phyloP scores from a whole-genome alignment of 2,113 vertebrate genomes.

The Lepus timidus region DNA sequence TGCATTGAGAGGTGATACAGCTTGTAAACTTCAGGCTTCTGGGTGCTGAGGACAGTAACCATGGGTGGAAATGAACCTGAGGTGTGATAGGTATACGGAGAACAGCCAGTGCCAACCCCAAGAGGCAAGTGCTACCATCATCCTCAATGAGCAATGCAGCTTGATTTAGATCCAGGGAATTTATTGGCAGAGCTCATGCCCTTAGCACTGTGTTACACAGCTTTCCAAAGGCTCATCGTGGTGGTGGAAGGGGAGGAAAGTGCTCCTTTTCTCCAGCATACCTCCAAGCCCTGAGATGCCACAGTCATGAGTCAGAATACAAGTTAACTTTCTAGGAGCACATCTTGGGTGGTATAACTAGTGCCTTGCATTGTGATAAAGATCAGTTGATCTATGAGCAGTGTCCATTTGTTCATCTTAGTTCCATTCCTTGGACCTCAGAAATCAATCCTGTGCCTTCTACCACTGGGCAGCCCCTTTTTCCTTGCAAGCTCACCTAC shows the following conservation, averaged over 20 bases:
- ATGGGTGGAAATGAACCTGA: not conserved
- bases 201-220: not conserved
- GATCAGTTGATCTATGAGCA: not conserved
- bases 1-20: not conserved
- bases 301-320: not conserved
- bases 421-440: not conserved
- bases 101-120: not conserved
- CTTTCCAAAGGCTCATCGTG: not conserved
- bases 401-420: not conserved
- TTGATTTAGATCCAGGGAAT: not conserved
- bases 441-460: not conserved
- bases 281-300: not conserved
- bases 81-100: not conserved
- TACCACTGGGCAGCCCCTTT: not conserved
- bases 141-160: not conserved
- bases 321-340: not conserved
- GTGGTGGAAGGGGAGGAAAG: not conserved
- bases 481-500: not conserved
- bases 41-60: not conserved
- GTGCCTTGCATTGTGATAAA: not conserved
- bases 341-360: not conserved
- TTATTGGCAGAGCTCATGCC: rapidly evolving
- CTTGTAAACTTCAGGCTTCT: not conserved
- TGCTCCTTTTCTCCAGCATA: not conserved
- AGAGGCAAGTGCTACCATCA: not conserved